Percentiles rank a stretch among this genome's conserved stretches.
These are phyloP conservation scores for Ardeotis arabs DNA, from an alignment of 2,113 vertebrate species.

Conservation along the genomic window DNA sequence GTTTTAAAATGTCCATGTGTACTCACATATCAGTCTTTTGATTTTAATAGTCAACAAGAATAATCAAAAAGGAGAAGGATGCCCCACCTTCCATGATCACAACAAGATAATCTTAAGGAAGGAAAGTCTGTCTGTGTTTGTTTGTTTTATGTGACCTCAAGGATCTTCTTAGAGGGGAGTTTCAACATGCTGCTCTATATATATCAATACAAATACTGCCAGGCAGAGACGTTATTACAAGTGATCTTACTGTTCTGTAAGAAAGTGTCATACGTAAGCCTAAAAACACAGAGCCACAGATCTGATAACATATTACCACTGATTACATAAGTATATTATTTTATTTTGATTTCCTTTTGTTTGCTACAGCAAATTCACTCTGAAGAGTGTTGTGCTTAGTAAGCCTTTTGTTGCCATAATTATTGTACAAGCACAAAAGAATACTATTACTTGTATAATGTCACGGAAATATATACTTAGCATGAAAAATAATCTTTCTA, in stretches of 20 bases:
- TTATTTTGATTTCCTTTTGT: conserved; percentile 20
- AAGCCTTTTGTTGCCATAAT: neutral
- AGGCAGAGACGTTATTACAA: neutral
- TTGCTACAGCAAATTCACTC: neutral
- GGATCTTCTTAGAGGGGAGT: conserved; percentile 14
- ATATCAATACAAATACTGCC: conserved; percentile 42
- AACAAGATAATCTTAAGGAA: neutral
- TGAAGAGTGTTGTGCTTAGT: neutral
- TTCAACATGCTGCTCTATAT: conserved; percentile 3
- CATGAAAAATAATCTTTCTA: neutral
- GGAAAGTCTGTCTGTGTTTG: conserved; percentile 12
- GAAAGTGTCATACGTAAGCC: neutral
- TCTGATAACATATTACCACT: neutral
- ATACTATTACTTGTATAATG: neutral
- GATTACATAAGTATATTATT: neutral
- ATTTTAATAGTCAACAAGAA: conserved; percentile 6
- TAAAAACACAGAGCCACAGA: neutral
- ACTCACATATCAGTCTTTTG: conserved; percentile 17
- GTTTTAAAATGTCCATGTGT: neutral
- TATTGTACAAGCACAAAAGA: conserved; percentile 24
- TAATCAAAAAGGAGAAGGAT: neutral
- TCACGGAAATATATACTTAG: neutral
- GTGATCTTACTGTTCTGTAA: neutral
- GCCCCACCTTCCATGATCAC: conserved; percentile 7
- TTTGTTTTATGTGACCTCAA: conserved; percentile 30